A percentile compares a stretch with the other conserved stretches of the same genome.
These are phyloP conservation scores for Penaeus monodon DNA, from an alignment of 2,888 invertebrate species.

Conservation along the genomic window DNA sequence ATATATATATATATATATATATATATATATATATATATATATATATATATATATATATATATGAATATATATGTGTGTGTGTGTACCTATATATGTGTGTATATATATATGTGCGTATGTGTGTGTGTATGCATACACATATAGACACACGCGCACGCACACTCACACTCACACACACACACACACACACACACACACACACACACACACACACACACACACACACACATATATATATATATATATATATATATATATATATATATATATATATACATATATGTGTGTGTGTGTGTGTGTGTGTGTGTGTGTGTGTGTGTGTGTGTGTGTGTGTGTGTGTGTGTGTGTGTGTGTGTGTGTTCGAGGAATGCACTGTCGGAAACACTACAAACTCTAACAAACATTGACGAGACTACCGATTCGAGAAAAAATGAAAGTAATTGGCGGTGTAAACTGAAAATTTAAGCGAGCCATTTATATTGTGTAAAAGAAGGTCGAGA, in stretches of 20 bases:
- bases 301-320: not conserved
- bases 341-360: no score
- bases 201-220: not conserved
- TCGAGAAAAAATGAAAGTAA: no score
- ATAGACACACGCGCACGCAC: not conserved
- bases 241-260: constrained; percentile 9
- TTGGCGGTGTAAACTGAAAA: no score
- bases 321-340: not conserved
- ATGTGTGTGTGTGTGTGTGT: not conserved
- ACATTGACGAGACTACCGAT: no score
- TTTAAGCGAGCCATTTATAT: no score
- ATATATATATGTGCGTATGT: not conserved
- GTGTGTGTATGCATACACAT: not conserved
- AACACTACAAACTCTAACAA: no score
- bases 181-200: not conserved
- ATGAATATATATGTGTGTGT: not conserved
- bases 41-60: constrained; percentile 6
- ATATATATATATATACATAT: not conserved
- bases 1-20: not conserved
- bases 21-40: constrained; percentile 20
- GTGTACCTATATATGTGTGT: not conserved
- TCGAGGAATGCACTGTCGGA: no score
- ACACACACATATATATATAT: not conserved
- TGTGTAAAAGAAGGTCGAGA: no score
- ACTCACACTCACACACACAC: not conserved